A percentile compares a stretch with the other conserved stretches of the same genome.
These are phyloP conservation scores for Alligator mississippiensis DNA, from an alignment of 2,113 vertebrate genomes.

Conservation along the genomic window DNA sequence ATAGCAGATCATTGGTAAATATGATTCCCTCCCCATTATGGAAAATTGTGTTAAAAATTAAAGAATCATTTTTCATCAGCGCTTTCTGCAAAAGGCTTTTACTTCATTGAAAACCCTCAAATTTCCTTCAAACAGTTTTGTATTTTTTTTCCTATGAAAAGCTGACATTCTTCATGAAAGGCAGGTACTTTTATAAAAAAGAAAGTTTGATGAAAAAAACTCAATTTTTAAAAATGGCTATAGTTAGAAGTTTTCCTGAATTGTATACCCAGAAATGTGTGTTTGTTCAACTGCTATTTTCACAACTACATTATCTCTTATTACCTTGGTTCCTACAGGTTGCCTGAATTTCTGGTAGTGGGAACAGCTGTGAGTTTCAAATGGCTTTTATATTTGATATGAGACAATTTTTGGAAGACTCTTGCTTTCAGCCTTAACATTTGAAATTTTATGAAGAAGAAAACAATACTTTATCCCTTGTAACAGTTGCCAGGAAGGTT, in stretches of 20 bases:
- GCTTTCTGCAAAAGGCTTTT: background rate
- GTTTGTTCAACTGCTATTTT: background rate
- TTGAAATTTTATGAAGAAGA: conserved; percentile 16
- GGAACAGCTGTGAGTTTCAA: background rate
- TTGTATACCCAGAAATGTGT: background rate
- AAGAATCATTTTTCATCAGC: background rate
- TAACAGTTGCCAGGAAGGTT: background rate
- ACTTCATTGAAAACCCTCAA: background rate
- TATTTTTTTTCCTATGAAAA: background rate
- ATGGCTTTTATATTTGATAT: background rate
- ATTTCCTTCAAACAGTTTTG: background rate
- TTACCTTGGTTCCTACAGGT: background rate
- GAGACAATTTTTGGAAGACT: background rate
- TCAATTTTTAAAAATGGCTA: background rate
- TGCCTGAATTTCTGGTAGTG: background rate
- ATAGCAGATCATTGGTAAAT: background rate
- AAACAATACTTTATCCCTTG: background rate
- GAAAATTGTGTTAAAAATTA: background rate
- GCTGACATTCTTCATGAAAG: background rate
- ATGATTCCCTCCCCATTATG: no score
- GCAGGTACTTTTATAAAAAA: background rate
- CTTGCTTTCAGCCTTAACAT: background rate
- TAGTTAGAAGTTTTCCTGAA: fast-evolving
- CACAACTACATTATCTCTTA: background rate
- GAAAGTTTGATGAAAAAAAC: background rate